Conservation (phyloP, 2,888 invertebrate species). For the Nudaria mundana region DNA sequence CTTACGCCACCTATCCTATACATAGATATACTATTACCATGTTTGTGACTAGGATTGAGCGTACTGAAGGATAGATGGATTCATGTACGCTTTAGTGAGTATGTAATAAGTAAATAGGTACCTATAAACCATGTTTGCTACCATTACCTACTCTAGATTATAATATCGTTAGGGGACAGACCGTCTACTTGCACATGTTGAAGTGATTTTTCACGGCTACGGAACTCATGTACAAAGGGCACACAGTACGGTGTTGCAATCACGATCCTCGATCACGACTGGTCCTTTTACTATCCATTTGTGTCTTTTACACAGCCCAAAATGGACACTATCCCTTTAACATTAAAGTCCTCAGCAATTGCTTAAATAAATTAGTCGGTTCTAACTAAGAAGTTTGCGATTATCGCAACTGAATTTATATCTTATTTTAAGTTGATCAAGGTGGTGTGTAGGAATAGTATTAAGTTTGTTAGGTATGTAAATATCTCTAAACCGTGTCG, state of each 20-base stretch:
- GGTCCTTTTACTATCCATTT: constrained; percentile 66
- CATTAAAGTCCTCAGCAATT: constrained; percentile 37
- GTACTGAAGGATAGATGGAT: too few species aligned
- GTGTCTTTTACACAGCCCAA: constrained; percentile 41
- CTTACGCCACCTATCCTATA: too few species aligned
- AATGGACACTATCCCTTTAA: constrained; percentile 34
- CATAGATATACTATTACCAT: too few species aligned
- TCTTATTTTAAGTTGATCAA: constrained; percentile 40
- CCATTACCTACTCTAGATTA: constrained; percentile 63
- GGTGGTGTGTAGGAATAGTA: constrained; percentile 30
- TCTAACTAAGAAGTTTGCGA: constrained; percentile 32
- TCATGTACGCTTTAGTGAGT: too few species aligned
- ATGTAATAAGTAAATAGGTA: too few species aligned
- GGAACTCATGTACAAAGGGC: constrained; percentile 77
- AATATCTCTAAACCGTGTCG: constrained; percentile 78
- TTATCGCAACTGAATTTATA: constrained; percentile 36
- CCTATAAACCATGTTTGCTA: constrained; percentile 39
- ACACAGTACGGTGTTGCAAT: constrained; percentile 78
- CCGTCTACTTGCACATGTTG: constrained; percentile 74
- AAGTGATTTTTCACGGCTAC: constrained; percentile 80
- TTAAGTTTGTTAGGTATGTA: constrained; percentile 50
- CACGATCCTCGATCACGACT: constrained; percentile 79
- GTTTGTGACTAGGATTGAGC: too few species aligned
- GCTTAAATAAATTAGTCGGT: constrained; percentile 10
- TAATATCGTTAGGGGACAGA: constrained; percentile 61